Conservation (phyloP, 1,140 invertebrate species). For the Popillia japonica region DNA sequence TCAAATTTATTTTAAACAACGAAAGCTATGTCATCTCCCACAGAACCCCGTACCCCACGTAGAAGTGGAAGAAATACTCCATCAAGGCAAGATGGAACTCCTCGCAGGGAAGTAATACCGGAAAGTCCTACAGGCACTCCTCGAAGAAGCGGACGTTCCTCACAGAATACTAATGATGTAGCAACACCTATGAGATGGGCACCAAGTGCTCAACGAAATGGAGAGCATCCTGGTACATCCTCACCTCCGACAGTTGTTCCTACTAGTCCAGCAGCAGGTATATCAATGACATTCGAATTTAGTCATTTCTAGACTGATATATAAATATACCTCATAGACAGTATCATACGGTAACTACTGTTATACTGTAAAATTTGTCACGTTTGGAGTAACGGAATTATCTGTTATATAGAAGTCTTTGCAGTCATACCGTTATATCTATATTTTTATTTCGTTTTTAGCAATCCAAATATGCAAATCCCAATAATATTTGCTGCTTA, state of each 20-base stretch:
- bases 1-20: neutral
- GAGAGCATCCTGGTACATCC: slow-evolving; percentile 43
- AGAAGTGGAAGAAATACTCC: slow-evolving; percentile 4
- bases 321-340: too few relatives aligned
- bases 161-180: slow-evolving; percentile 42
- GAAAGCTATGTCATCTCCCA: neutral
- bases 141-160: slow-evolving; percentile 41
- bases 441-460: too few relatives aligned
- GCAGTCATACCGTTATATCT: too few relatives aligned
- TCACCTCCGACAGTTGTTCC: neutral
- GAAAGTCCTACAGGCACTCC: neutral
- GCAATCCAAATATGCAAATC: too few relatives aligned
- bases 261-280: slow-evolving; percentile 51
- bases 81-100: neutral
- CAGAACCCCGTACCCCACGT: slow-evolving; percentile 2
- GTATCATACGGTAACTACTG: too few relatives aligned
- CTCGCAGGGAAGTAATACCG: neutral
- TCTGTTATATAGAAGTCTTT: too few relatives aligned
- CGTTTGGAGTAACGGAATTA: too few relatives aligned
- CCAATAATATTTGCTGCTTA: too few relatives aligned
- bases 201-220: slow-evolving; percentile 32
- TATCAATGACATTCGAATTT: neutral
- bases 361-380: too few relatives aligned
- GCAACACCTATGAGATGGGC: slow-evolving; percentile 57
- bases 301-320: too few relatives aligned